Conservation (phyloP, 2,797 vertebrate genomes). For the Siniperca undulata region DNA sequence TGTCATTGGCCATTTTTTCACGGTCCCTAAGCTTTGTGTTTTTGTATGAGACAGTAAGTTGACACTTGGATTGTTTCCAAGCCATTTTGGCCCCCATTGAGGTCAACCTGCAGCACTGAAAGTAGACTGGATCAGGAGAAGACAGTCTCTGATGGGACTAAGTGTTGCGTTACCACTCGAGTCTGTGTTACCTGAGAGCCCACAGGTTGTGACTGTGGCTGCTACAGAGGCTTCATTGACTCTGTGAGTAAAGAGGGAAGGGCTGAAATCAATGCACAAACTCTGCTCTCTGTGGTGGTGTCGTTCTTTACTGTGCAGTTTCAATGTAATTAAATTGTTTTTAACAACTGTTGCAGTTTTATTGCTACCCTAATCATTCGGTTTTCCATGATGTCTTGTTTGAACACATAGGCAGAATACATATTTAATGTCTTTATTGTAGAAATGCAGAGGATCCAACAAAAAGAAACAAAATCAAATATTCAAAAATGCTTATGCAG, state of each 20-base stretch:
- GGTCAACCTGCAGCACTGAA: slow-evolving; percentile 53
- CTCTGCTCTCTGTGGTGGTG: slow-evolving; percentile 49
- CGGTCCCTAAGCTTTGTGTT: slow-evolving; percentile 46
- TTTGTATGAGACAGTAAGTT: slow-evolving; percentile 37
- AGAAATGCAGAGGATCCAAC: slow-evolving; percentile 77
- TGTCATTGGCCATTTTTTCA: slow-evolving; percentile 17
- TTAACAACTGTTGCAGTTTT: slow-evolving; percentile 41
- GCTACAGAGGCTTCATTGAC: slow-evolving; percentile 56
- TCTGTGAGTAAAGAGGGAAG: slow-evolving; percentile 41
- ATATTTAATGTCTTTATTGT: slow-evolving; percentile 78
- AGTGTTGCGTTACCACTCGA: slow-evolving; percentile 49
- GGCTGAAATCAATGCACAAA: slow-evolving; percentile 56
- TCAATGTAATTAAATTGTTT: slow-evolving; percentile 79
- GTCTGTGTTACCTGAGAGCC: slow-evolving; percentile 55
- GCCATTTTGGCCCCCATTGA: slow-evolving; percentile 26
- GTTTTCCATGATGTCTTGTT: not conserved
- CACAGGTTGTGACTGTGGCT: slow-evolving; percentile 35
- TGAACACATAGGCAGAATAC: slow-evolving; percentile 1
- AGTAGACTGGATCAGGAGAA: slow-evolving; percentile 42
- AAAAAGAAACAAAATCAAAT: slow-evolving; percentile 65
- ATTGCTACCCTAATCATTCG: not conserved
- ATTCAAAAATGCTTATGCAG: slow-evolving; percentile 68
- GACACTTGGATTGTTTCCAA: slow-evolving; percentile 60
- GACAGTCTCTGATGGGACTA: slow-evolving; percentile 40
- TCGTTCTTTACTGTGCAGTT: slow-evolving; percentile 64